A percentile compares a stretch with the other conserved stretches of the same genome.
Evolutionary conservation across 2,113 vertebrate genomes (phyloP).

Genomic region (Stegastes partitus): DNA sequence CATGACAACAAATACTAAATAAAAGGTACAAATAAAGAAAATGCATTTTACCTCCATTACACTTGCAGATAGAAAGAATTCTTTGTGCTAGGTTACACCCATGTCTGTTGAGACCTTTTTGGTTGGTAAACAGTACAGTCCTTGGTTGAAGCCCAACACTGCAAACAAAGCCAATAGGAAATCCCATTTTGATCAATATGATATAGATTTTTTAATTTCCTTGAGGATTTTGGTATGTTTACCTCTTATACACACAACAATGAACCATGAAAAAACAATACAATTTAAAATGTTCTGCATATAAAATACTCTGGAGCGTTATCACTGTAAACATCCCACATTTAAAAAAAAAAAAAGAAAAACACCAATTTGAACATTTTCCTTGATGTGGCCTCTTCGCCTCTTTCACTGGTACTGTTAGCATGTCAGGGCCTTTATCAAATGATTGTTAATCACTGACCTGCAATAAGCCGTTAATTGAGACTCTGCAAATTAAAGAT

Average conservation of each 20-base stretch:
- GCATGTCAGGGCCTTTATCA: slow-evolving; percentile 46
- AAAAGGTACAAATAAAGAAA: too few relatives aligned
- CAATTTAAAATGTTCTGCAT: background rate
- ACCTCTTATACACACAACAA: background rate
- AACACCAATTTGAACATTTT: background rate
- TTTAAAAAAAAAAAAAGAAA: slow-evolving; percentile 18
- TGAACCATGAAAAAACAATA: background rate
- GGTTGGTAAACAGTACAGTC: too few relatives aligned
- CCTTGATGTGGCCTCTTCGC: slow-evolving; percentile 1
- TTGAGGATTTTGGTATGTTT: background rate
- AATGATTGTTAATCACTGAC: slow-evolving; percentile 68
- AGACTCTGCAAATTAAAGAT: slow-evolving; percentile 68
- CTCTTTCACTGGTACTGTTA: slow-evolving; percentile 18
- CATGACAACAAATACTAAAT: too few relatives aligned
- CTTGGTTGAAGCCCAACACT: too few relatives aligned
- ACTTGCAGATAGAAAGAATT: too few relatives aligned
- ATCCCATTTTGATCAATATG: too few relatives aligned
- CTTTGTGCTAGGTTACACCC: too few relatives aligned
- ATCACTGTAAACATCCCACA: slow-evolving; percentile 3
- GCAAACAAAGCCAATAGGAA: too few relatives aligned
- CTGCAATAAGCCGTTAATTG: slow-evolving; percentile 70
- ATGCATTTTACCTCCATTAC: too few relatives aligned
- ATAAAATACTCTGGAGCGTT: background rate
- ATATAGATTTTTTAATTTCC: background rate
- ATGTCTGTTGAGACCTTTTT: too few relatives aligned